phyloP scores from a whole-genome alignment of 2,797 vertebrate genomes.

The Oophaga sylvatica region DNA sequence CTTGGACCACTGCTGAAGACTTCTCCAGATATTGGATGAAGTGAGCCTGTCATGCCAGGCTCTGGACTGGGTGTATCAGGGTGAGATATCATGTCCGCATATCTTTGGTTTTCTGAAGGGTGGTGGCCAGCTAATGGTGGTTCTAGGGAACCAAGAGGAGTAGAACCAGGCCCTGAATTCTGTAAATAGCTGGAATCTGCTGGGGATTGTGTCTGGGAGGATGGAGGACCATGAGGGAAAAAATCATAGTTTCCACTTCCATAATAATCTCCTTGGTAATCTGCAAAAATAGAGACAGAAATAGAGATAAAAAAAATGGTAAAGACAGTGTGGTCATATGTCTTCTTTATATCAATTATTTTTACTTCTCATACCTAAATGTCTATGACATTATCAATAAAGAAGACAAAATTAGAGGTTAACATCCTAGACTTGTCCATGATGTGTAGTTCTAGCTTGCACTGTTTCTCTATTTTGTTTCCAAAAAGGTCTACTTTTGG shows the following conservation, averaged over 20 bases:
- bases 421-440: not conserved
- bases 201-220: conserved; percentile 93
- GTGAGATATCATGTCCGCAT: conserved; percentile 97
- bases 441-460: not conserved
- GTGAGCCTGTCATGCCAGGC: conserved; percentile 85
- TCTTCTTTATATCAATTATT: not conserved
- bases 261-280: conserved; percentile 94
- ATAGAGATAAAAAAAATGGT: not conserved
- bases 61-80: conserved; percentile 94
- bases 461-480: not conserved
- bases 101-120: conserved; percentile 93
- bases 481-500: conserved; percentile 13
- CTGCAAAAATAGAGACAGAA: conserved; percentile 68
- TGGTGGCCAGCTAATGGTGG: conserved; percentile 86
- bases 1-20: conserved; percentile 92
- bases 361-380: not conserved
- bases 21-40: conserved; percentile 90
- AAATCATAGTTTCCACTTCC: conserved; percentile 92
- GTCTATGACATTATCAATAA: not conserved
- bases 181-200: conserved; percentile 92
- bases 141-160: conserved; percentile 84
- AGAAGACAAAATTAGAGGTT: not conserved
- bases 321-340: not conserved
- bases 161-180: conserved; percentile 83
- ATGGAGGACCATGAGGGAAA: conserved; percentile 90